phyloP scores from a whole-genome alignment of 1,140 invertebrate genomes.

The Drosophila auraria region DNA sequence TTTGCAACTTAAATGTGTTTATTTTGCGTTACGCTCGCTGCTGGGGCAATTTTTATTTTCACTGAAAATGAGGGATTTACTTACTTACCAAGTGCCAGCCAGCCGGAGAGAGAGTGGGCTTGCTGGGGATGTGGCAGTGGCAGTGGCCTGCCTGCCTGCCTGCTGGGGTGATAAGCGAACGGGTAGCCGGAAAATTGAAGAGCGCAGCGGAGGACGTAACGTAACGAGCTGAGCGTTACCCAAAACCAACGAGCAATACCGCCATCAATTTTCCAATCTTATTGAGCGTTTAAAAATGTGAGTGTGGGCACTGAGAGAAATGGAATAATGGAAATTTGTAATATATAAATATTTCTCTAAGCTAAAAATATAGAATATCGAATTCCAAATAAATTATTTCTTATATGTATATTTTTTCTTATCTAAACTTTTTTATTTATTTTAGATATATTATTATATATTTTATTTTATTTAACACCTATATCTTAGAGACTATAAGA shows the following conservation, averaged over 20 bases:
- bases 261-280: slow-evolving; percentile 82
- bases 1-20: slow-evolving; percentile 85
- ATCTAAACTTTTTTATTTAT: too few species aligned
- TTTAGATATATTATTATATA: too few species aligned
- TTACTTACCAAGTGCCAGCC: slow-evolving; percentile 40
- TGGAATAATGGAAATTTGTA: not conserved
- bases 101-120: slow-evolving; percentile 1
- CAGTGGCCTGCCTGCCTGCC: slow-evolving; percentile 11
- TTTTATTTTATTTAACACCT: too few species aligned
- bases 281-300: slow-evolving; percentile 79
- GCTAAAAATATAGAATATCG: too few species aligned
- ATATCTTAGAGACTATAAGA: not conserved
- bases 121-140: not conserved
- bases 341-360: too few species aligned
- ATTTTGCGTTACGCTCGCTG: slow-evolving; percentile 79
- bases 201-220: slow-evolving; percentile 5
- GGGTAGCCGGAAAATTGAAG: slow-evolving; percentile 36
- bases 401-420: too few species aligned
- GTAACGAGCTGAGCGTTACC: slow-evolving; percentile 33
- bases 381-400: too few species aligned
- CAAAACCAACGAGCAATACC: slow-evolving; percentile 72
- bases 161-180: slow-evolving; percentile 44
- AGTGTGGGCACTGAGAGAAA: slow-evolving; percentile 34
- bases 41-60: slow-evolving; percentile 84
- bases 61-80: slow-evolving; percentile 83